Conservation (phyloP, 2,797 vertebrate species). For the Lates japonicus region DNA sequence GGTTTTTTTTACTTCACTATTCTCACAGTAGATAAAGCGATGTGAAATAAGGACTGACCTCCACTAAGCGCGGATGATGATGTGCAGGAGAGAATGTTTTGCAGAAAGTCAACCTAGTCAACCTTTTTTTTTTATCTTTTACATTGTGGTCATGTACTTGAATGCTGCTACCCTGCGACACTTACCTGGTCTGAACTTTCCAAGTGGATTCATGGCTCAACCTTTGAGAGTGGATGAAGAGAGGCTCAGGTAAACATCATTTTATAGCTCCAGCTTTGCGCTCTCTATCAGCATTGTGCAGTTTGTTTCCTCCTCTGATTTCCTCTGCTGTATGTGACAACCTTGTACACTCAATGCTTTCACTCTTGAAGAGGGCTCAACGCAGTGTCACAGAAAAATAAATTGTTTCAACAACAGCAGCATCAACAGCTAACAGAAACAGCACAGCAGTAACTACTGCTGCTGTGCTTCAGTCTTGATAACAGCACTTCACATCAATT, state of each 20-base stretch:
- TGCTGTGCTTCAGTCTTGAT: constrained; percentile 3
- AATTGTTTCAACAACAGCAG: neutral
- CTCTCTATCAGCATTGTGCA: constrained; percentile 7
- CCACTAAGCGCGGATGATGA: constrained; percentile 6
- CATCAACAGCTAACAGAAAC: neutral
- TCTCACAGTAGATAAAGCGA: neutral
- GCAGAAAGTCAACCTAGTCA: neutral
- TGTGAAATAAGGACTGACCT: constrained; percentile 6
- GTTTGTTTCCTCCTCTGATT: constrained; percentile 28
- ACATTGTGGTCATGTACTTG: constrained; percentile 23
- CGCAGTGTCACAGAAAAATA: constrained; percentile 9
- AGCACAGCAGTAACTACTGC: neutral
- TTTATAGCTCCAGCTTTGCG: constrained; percentile 12
- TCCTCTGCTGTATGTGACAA: neutral
- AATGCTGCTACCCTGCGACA: constrained; percentile 4
- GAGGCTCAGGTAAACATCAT: constrained; percentile 31
- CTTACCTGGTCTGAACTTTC: constrained; percentile 23
- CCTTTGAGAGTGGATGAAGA: constrained; percentile 8
- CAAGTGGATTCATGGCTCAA: constrained; percentile 1
- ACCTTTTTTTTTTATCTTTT: constrained; percentile 18
- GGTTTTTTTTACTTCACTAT: neutral
- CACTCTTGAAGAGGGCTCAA: neutral
- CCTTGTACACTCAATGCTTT: constrained; percentile 3
- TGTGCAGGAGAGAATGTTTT: constrained; percentile 19
- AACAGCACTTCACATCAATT: neutral